These are phyloP conservation scores for Gymnosoma rotundatum DNA, from an alignment of 2,888 invertebrate species.

Conservation along the genomic window DNA sequence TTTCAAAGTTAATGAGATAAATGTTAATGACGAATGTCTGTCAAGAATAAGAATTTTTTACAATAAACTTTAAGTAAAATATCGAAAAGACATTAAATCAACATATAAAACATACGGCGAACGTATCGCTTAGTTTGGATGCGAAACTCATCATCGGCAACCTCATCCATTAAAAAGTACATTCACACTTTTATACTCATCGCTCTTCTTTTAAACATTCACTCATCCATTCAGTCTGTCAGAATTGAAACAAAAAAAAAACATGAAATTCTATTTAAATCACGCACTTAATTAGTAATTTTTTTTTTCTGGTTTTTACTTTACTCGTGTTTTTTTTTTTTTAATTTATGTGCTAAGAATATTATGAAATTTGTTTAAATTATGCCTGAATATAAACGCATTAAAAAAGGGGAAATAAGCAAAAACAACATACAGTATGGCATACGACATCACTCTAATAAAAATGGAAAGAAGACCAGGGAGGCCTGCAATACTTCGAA, in stretches of 20 bases:
- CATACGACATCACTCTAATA: conserved; percentile 44
- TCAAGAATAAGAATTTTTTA: conserved; percentile 65
- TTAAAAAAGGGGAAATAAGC: conserved; percentile 25
- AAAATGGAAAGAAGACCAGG: background rate
- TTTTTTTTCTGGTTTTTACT: conserved; percentile 13
- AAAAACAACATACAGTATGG: conserved; percentile 7
- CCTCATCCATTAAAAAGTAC: conserved; percentile 63
- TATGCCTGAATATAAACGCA: conserved; percentile 60
- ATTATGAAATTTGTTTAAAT: conserved; percentile 57
- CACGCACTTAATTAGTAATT: conserved; percentile 69
- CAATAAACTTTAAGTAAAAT: conserved; percentile 32
- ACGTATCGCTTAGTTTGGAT: conserved; percentile 56
- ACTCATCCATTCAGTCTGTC: conserved; percentile 14
- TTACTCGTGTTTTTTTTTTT: background rate
- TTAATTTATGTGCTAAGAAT: conserved; percentile 5
- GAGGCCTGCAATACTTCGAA: background rate
- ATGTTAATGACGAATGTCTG: conserved; percentile 70
- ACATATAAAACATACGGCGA: conserved; percentile 62
- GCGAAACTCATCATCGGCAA: conserved; percentile 35
- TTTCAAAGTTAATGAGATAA: conserved; percentile 67
- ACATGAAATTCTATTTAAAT: conserved; percentile 68
- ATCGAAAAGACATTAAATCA: conserved; percentile 54
- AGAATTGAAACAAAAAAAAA: conserved; percentile 45
- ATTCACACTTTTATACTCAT: background rate
- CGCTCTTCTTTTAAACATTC: background rate